Evolutionary conservation across 2,888 invertebrate species (phyloP).

Genomic region (Hydraecia micacea): DNA sequence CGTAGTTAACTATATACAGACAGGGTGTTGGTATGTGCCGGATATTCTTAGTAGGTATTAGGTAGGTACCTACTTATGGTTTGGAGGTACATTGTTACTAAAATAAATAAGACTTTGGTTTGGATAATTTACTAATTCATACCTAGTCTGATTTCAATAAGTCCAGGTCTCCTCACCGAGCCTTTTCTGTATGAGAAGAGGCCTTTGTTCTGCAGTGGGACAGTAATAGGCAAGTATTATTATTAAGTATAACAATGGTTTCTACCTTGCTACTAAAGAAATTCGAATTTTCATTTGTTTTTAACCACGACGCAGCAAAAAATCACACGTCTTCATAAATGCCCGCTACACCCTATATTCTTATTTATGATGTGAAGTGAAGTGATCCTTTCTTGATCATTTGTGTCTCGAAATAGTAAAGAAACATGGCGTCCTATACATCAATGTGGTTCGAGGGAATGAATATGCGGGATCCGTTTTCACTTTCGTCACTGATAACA

Average conservation of each 20-base stretch:
- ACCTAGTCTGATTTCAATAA: too few relatives aligned
- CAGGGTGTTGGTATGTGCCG: not conserved
- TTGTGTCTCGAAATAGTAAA: slow-evolving; percentile 55
- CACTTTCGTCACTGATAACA: slow-evolving; percentile 69
- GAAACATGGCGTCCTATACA: slow-evolving; percentile 43
- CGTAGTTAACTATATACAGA: slow-evolving; percentile 5
- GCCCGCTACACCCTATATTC: slow-evolving; percentile 16
- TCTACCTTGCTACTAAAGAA: not conserved
- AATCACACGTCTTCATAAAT: not conserved
- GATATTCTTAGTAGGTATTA: too few relatives aligned
- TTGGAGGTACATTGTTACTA: not conserved
- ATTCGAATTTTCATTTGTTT: not conserved
- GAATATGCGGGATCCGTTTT: slow-evolving; percentile 65
- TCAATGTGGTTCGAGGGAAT: slow-evolving; percentile 50
- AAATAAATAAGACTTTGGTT: not conserved
- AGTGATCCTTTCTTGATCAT: slow-evolving; percentile 55
- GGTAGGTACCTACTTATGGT: too few relatives aligned
- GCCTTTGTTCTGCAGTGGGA: not conserved
- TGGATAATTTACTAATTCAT: not conserved
- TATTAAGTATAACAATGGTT: not conserved
- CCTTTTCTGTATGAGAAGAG: too few relatives aligned
- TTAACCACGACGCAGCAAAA: not conserved
- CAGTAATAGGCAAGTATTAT: not conserved
- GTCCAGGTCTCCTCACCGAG: too few relatives aligned
- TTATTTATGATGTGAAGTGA: slow-evolving; percentile 42